These are phyloP conservation scores for Pycnomerus fuliginosus DNA, from an alignment of 2,888 invertebrate genomes.

Conservation along the genomic window DNA sequence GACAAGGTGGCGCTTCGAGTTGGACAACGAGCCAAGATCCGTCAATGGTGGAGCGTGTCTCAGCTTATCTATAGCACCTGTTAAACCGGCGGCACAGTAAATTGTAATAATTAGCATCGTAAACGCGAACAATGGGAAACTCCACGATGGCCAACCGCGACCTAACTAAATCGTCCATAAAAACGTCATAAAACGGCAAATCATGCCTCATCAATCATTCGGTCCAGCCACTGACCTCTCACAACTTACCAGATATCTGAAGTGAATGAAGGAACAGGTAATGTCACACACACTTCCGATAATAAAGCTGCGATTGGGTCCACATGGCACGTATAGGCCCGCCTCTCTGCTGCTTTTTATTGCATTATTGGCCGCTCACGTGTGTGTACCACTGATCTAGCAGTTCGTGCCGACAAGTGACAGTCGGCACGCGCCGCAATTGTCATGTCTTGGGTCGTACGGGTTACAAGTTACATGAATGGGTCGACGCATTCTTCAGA, in stretches of 20 bases:
- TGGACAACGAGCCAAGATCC: neutral
- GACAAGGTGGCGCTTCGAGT: conserved; percentile 4
- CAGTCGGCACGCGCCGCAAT: conserved; percentile 44
- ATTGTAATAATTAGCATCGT: conserved; percentile 33
- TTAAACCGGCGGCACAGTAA: conserved; percentile 22
- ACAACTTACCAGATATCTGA: conserved; percentile 33
- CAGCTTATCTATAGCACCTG: conserved; percentile 15
- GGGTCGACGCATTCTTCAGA: neutral
- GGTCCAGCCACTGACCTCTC: conserved; percentile 44
- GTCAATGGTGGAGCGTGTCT: conserved; percentile 9
- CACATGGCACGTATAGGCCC: conserved; percentile 38
- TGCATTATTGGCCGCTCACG: conserved; percentile 47
- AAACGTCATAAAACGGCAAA: conserved; percentile 49
- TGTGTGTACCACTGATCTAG: conserved; percentile 44
- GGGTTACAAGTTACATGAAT: conserved; percentile 16
- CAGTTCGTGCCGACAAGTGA: conserved; percentile 44
- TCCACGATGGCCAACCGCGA: conserved; percentile 5
- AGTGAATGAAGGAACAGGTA: conserved; percentile 36
- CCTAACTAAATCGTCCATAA: conserved; percentile 41
- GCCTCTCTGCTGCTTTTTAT: conserved; percentile 47
- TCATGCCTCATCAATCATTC: conserved; percentile 44
- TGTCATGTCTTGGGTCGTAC: conserved; percentile 26
- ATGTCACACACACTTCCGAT: conserved; percentile 47
- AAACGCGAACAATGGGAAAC: conserved; percentile 28
- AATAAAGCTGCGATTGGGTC: conserved; percentile 45